Percentiles rank a stretch among this genome's conserved stretches.
phyloP scores from a whole-genome alignment of 2,797 vertebrate genomes.

The Centroberyx gerrardi region DNA sequence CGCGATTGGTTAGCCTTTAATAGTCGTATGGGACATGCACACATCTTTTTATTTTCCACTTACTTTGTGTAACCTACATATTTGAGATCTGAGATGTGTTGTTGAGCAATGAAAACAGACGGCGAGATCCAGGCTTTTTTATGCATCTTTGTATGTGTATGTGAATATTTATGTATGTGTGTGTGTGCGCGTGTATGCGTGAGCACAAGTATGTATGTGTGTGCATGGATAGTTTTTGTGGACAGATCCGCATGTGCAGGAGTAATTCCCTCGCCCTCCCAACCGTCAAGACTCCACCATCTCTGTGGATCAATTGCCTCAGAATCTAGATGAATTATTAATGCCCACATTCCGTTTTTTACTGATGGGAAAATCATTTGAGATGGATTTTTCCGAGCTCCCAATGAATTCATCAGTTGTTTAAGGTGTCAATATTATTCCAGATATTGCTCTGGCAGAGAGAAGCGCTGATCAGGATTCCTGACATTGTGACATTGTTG shows the following conservation, averaged over 20 bases:
- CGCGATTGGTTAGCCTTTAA: constrained; percentile 35
- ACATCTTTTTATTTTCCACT: constrained; percentile 11
- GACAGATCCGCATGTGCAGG: constrained; percentile 36
- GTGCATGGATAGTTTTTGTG: constrained; percentile 17
- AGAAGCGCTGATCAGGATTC: constrained; percentile 64
- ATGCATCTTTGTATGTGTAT: background rate
- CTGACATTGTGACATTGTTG: constrained; percentile 58
- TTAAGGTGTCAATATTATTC: constrained; percentile 81
- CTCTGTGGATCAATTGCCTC: constrained; percentile 78
- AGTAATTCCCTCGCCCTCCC: constrained; percentile 51
- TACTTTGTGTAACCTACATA: background rate
- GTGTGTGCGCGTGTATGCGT: background rate
- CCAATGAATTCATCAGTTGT: constrained; percentile 81
- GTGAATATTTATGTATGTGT: background rate
- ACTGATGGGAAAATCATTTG: constrained; percentile 84
- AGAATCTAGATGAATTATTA: constrained; percentile 85
- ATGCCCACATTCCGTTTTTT: constrained; percentile 82
- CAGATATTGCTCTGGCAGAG: constrained; percentile 60
- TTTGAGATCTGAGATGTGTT: constrained; percentile 14
- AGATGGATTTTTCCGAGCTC: constrained; percentile 75
- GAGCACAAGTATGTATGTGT: background rate
- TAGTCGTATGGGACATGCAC: constrained; percentile 11
- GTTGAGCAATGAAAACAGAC: background rate
- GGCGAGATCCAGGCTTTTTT: background rate
- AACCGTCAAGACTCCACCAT: constrained; percentile 54